Evolutionary conservation across 2,797 vertebrate species (phyloP).

Genomic region (Acanthiza pusilla): DNA sequence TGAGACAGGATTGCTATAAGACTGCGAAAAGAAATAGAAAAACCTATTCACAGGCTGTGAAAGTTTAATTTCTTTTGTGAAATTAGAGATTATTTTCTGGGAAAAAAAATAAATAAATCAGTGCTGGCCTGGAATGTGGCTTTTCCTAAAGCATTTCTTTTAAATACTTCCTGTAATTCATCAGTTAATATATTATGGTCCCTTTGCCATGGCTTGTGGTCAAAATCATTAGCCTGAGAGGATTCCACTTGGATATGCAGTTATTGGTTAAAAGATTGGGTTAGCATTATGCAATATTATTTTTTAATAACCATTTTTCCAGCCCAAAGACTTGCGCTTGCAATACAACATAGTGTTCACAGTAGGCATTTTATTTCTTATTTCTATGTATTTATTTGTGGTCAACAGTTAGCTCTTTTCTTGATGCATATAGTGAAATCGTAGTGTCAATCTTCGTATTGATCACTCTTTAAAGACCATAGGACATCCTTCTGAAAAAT

Average conservation of each 20-base stretch:
- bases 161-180: background rate
- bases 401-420: background rate
- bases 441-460: background rate
- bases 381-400: background rate
- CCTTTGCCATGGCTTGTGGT: background rate
- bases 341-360: background rate
- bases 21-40: conserved; percentile 12
- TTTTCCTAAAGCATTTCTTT: background rate
- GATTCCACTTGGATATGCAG: background rate
- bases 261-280: background rate
- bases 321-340: background rate
- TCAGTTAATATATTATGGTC: background rate
- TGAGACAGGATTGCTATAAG: background rate
- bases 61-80: background rate
- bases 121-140: background rate
- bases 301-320: background rate
- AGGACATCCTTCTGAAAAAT: background rate
- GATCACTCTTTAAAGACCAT: background rate
- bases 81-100: background rate
- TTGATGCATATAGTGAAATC: background rate
- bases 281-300: background rate
- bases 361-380: background rate
- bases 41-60: background rate
- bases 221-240: background rate
- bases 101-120: background rate